Conservation (phyloP, 2,797 vertebrate genomes). For the Tenualosa thibaudeaui region DNA sequence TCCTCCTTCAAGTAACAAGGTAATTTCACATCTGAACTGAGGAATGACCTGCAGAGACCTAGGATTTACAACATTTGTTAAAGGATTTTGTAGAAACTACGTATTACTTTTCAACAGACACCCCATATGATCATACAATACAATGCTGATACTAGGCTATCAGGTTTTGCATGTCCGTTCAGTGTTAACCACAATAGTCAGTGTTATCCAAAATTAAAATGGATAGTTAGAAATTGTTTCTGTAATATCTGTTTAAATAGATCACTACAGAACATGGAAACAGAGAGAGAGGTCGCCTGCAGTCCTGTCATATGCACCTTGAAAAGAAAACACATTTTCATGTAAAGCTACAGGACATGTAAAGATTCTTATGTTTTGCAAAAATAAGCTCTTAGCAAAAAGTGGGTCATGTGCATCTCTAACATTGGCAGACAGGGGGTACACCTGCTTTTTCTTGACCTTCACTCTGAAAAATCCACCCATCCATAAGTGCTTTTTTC, state of each 20-base stretch:
- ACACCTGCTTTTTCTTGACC: background rate
- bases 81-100: too few species aligned
- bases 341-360: background rate
- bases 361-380: background rate
- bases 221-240: too few species aligned
- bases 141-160: background rate
- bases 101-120: background rate
- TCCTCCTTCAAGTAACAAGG: background rate
- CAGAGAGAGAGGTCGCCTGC: conserved; percentile 3
- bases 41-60: too few species aligned
- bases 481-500: background rate
- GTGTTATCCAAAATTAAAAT: too few species aligned
- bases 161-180: too few species aligned
- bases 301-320: background rate
- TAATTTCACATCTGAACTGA: background rate
- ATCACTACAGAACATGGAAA: background rate
- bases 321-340: background rate
- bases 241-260: too few species aligned
- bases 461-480: background rate
- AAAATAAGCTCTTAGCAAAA: background rate
- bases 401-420: background rate
- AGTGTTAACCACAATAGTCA: too few species aligned
- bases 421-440: background rate
- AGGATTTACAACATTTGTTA: background rate
- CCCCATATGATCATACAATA: too few species aligned